Evolutionary conservation across 2,113 vertebrate species (phyloP), one percentile per base, ranked within the genome.

Genomic region (Asarcornis scutulata): DNA sequence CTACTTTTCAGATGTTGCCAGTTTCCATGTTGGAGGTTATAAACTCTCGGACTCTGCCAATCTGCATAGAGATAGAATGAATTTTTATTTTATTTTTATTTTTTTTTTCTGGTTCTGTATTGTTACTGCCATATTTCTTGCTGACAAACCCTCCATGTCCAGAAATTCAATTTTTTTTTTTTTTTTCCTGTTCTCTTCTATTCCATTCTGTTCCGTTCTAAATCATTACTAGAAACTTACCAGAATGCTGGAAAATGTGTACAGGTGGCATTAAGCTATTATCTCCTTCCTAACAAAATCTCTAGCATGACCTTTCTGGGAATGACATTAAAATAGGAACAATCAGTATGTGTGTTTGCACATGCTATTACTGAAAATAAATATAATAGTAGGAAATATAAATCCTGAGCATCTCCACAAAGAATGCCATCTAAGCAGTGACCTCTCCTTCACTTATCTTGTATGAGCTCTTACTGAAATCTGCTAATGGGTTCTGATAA

Each of bases 401-500:
- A 96, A 71, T 95, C 88, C 86, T 92, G 72, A 91, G 87, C 64
- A 91, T 90, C 86, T 86, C 74, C 63, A 83, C 42, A 60, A 96
- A 95, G 83, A 96, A 91, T 83, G 71, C 88, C 75, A 44, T 42
- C 72, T 92, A 96, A 96, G 95, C 91, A 96, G 73, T 88, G 87
- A 95, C 94, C 88, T 94, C 89, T 93, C 62, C 83, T 84, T 86
- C 86, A 94, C 85, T 96, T 94, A 66, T 95, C 83, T 96, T 96
- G 74, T 96, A 94, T 84, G 52, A 94, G 85, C 80, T 96, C 81
- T 96, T 96, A 94, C 93, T 93, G 93, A 97, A 97, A 96, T 95
- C 82, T 95, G 76, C 97, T 98, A 97, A 97, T 97, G 96, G 83
- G n/a, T 95, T 94, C 90, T 94, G 89, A 88, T 96, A 97, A 98